Evolutionary conservation across 1,140 invertebrate genomes (phyloP), one percentile per base, ranked within the genome.

Genomic region (Drosophila ironensis): DNA sequence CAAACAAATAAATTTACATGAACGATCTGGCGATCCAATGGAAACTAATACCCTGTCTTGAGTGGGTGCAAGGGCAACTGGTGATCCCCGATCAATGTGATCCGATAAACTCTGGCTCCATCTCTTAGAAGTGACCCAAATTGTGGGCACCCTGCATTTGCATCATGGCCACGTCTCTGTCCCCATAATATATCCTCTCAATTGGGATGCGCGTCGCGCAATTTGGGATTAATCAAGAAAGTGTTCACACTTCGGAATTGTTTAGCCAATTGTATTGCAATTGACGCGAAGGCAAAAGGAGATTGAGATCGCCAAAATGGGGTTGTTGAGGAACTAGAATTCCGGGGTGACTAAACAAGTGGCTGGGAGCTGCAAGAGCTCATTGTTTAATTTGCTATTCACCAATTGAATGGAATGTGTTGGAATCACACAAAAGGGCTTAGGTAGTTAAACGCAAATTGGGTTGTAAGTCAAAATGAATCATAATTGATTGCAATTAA

Each of bases 1-100:
- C 74, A 64, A 86, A 59, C 70, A 63, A 86, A 80, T 86, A 61
- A 86, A 84, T 84, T 84, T 80, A 70, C 80, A 84, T 80, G 59
- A 38, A 41, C 60, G 37, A 48, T 22, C 46, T 5, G 14, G 14
- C 30, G 51, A 61, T n/a, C 56, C 74, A 71, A 84, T 80, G 47
- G 70, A 74, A 63, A 61, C 9, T 70, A 72, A 76, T 82, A 48
- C 14, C 37, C 11, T 24, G n/a, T 24, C 69, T 24, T 16, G 25
- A 24, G 48, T 52, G 41, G 28, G n/a, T 72, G 68, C 68, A 72
- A 72, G 68, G 68, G 68, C 44, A 51, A 4, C 22, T 7, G 35
- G 27, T 19, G 30, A 30, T 7, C 25, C 3, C 3, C 28, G 46
- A 80, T 82, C 76, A 57, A 46, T 54, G 48, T 20, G 30, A 77